phyloP scores from a whole-genome alignment of 2,888 invertebrate species.

The Caenorhabditis plicata region DNA sequence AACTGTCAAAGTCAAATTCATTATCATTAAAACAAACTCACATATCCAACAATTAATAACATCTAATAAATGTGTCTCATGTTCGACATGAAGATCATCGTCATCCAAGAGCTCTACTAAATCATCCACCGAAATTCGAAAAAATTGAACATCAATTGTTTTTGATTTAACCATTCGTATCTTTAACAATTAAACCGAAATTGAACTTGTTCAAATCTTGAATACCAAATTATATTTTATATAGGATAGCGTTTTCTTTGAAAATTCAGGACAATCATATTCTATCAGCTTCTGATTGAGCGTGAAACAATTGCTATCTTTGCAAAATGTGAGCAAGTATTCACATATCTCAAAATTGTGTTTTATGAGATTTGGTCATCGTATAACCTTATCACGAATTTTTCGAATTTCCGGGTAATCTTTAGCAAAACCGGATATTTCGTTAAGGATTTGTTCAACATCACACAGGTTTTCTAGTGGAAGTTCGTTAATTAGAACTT shows the following conservation, averaged over 20 bases:
- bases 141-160: conserved; percentile 17
- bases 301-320: conserved; percentile 19
- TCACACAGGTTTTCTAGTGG: not conserved
- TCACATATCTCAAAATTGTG: conserved; percentile 2
- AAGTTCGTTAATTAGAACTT: not conserved
- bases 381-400: not conserved
- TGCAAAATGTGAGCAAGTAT: conserved; percentile 4
- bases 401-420: conserved; percentile 88
- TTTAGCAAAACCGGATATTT: conserved; percentile 92
- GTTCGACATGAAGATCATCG: conserved; percentile 13
- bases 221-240: conserved; percentile 19
- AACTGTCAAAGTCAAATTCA: no score
- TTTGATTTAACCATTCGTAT: conserved; percentile 11
- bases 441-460: conserved; percentile 68
- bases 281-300: conserved; percentile 16
- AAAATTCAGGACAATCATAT: conserved; percentile 2
- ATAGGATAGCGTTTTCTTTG: conserved; percentile 7
- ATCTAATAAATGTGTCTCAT: conserved; percentile 8
- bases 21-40: conserved; percentile 1
- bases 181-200: conserved; percentile 20
- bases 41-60: conserved; percentile 17
- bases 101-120: conserved; percentile 7
- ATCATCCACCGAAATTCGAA: conserved; percentile 17
- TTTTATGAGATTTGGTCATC: not conserved
- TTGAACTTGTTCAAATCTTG: conserved; percentile 6